Percentiles rank a stretch among this genome's conserved stretches.
phyloP scores from a whole-genome alignment of 2,888 invertebrate species.

The Acrobasis consociella region DNA sequence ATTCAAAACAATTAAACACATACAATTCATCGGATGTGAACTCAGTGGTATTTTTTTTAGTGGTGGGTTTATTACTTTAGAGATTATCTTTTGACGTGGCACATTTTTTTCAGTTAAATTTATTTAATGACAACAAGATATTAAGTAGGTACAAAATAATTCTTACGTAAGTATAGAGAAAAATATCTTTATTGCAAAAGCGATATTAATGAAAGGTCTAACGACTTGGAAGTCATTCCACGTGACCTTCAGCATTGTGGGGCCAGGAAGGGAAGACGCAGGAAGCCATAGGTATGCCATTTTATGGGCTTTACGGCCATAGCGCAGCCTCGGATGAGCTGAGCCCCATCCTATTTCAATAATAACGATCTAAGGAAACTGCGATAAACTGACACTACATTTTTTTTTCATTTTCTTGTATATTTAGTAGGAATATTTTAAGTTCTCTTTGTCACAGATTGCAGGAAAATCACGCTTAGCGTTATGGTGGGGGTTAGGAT shows the following conservation, averaged over 20 bases:
- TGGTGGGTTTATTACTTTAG: too few species aligned
- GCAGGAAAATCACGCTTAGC: too few species aligned
- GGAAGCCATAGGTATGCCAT: conserved; percentile 48
- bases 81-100: too few species aligned
- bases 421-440: conserved; percentile 29
- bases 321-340: conserved; percentile 52
- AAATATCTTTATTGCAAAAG: conserved; percentile 11
- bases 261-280: conserved; percentile 49
- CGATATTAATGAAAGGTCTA: conserved; percentile 1
- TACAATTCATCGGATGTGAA: too few species aligned
- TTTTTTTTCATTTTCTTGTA: conserved; percentile 35
- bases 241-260: conserved; percentile 40
- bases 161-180: not conserved
- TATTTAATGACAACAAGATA: too few species aligned
- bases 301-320: conserved; percentile 62
- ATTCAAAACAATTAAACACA: too few species aligned
- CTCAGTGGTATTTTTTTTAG: too few species aligned
- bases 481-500: too few species aligned
- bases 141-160: too few species aligned
- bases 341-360: conserved; percentile 70
- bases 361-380: conserved; percentile 61
- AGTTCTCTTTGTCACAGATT: too few species aligned
- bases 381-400: conserved; percentile 41
- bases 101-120: too few species aligned
- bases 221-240: conserved; percentile 8